Conservation (phyloP, 2,113 vertebrate species). For the Terrapene triunguis region DNA sequence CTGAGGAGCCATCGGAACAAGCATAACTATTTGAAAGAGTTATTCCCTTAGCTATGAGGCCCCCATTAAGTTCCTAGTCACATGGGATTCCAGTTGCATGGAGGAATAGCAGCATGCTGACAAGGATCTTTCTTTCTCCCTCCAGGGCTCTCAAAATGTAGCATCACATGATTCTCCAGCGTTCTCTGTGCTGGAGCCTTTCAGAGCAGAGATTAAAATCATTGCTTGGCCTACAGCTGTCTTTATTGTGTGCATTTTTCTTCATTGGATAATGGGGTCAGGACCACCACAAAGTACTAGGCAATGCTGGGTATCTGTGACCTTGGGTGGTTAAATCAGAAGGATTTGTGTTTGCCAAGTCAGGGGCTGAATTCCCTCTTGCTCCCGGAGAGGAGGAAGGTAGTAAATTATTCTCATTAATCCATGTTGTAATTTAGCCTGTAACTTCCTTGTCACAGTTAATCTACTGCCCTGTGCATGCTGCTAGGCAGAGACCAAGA, state of each 20-base stretch:
- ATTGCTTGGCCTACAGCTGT: fast-evolving
- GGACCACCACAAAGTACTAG: neutral
- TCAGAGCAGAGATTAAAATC: neutral
- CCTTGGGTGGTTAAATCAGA: neutral
- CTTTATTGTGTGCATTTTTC: neutral
- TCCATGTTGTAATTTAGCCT: neutral
- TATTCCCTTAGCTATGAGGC: neutral
- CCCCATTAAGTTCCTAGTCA: fast-evolving
- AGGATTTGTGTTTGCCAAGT: neutral
- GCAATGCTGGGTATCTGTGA: neutral
- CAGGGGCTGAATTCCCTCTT: neutral
- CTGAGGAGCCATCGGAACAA: neutral
- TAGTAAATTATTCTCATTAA: fast-evolving
- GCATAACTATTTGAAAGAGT: fast-evolving
- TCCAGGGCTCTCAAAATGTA: neutral
- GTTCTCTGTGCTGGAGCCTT: neutral
- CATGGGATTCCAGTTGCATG: neutral
- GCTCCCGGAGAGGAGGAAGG: neutral
- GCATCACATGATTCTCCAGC: neutral
- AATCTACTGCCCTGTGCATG: neutral
- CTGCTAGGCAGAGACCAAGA: neutral
- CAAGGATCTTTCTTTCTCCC: neutral
- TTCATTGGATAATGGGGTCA: neutral
- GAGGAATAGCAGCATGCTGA: neutral
- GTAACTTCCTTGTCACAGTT: neutral